These are phyloP conservation scores for Columba livia DNA, from an alignment of 2,113 vertebrate genomes.

Conservation along the genomic window DNA sequence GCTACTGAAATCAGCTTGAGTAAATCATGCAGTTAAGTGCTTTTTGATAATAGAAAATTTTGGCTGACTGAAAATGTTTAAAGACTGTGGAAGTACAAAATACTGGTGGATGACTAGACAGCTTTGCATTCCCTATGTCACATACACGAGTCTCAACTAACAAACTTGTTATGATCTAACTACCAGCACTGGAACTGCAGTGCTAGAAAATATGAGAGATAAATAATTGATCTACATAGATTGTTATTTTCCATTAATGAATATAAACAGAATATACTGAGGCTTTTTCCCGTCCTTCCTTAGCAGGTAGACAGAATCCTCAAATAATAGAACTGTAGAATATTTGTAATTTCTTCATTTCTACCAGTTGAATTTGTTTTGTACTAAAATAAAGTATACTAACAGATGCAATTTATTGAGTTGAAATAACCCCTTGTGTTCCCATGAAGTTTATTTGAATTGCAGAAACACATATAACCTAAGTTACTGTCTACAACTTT, in stretches of 20 bases:
- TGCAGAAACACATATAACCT: background rate
- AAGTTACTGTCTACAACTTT: background rate
- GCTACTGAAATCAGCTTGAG: constrained; percentile 72
- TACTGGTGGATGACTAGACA: constrained; percentile 54
- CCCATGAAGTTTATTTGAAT: background rate
- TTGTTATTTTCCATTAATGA: background rate
- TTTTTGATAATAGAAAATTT: constrained; percentile 82
- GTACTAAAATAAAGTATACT: background rate
- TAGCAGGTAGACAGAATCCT: background rate
- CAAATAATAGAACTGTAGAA: background rate
- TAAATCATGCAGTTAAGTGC: constrained; percentile 80
- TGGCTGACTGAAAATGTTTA: constrained; percentile 75
- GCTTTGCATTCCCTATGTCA: constrained; percentile 47
- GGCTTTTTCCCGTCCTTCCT: background rate
- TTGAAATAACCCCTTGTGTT: background rate
- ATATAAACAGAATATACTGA: background rate
- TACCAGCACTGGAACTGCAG: constrained; percentile 27
- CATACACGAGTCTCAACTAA: constrained; percentile 47
- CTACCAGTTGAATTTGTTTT: background rate
- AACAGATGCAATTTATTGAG: background rate
- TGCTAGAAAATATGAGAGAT: constrained; percentile 45
- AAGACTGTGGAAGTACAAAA: constrained; percentile 53
- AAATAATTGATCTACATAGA: background rate
- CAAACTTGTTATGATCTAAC: constrained; percentile 41
- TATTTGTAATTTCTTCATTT: background rate